Conservation (phyloP, 2,797 vertebrate species). For the Echeneis naucrates region DNA sequence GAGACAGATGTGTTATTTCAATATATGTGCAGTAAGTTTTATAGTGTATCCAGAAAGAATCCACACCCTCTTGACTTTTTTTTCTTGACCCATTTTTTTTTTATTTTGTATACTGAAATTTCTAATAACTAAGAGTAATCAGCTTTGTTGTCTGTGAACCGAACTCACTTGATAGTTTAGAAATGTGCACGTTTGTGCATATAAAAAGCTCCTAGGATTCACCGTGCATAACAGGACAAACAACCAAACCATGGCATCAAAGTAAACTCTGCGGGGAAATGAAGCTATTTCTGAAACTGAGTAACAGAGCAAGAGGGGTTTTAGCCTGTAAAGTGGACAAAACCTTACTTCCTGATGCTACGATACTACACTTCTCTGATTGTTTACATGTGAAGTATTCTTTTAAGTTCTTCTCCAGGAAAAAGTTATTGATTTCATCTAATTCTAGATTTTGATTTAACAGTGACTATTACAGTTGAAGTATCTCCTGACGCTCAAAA, state of each 20-base stretch:
- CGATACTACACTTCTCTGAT: not conserved
- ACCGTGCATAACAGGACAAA: not conserved
- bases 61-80: not conserved
- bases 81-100: not conserved
- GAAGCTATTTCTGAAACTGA: not conserved
- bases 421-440: constrained; percentile 8
- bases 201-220: not conserved
- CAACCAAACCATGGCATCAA: not conserved
- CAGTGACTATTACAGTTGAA: not conserved
- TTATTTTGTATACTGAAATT: not conserved
- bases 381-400: constrained; percentile 7
- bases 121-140: not conserved
- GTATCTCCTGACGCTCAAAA: not conserved
- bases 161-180: no score
- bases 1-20: constrained; percentile 13
- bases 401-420: constrained; percentile 3
- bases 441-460: no score
- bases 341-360: not conserved
- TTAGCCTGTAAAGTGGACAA: not conserved
- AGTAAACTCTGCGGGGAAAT: not conserved
- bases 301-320: not conserved
- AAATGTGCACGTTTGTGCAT: no score
- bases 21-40: constrained; percentile 3
- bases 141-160: not conserved
- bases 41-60: not conserved